A percentile compares a stretch with the other conserved stretches of the same genome.
Evolutionary conservation across 2,113 vertebrate species (phyloP).

Genomic region (Notarius lentiginosus): DNA sequence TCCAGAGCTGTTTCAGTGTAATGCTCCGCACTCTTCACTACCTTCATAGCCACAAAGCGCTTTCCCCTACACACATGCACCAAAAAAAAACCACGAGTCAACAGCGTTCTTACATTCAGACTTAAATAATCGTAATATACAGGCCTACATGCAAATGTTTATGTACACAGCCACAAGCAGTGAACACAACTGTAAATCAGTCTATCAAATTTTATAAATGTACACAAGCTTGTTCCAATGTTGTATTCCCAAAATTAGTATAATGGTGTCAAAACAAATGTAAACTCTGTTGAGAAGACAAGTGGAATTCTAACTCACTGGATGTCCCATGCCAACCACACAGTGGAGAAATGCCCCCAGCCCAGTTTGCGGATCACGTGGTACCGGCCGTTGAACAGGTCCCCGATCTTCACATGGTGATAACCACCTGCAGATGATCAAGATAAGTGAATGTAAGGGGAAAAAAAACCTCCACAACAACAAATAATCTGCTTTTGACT

Average conservation of each 20-base stretch:
- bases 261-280: background rate
- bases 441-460: background rate
- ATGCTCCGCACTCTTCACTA: constrained; percentile 98
- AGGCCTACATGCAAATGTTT: no score
- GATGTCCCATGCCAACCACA: constrained; percentile 98
- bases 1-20: constrained; percentile 97
- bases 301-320: constrained; percentile 77
- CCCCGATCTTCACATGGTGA: constrained; percentile 95
- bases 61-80: constrained; percentile 74
- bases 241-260: background rate
- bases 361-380: constrained; percentile 97
- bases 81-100: background rate
- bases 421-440: constrained; percentile 80
- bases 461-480: background rate
- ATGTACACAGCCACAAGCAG: background rate
- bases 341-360: constrained; percentile 98
- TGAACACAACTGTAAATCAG: background rate
- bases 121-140: background rate
- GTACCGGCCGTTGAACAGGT: constrained; percentile 90
- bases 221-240: no score
- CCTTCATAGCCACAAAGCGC: constrained; percentile 97
- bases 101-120: background rate
- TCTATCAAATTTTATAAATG: no score
- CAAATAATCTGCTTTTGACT: background rate
- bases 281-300: background rate